phyloP scores from a whole-genome alignment of 2,888 invertebrate species.

The Drosophila ochracea region DNA sequence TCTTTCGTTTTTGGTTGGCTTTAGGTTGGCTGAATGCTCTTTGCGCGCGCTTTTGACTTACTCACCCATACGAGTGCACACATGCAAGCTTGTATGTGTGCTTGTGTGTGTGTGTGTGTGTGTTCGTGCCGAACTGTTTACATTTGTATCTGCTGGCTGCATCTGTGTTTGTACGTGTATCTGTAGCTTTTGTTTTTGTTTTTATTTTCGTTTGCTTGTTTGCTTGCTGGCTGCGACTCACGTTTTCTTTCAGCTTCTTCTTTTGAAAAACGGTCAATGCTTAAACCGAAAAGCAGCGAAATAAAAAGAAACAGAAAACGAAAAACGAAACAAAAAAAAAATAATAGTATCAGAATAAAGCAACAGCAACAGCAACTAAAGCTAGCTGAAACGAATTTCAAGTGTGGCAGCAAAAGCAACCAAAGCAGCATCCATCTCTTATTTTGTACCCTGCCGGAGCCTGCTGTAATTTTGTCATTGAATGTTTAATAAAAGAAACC shows the following conservation, averaged over 20 bases:
- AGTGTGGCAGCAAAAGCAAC: slow-evolving; percentile 21
- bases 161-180: slow-evolving; percentile 52
- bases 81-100: neutral
- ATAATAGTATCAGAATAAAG: slow-evolving; percentile 15
- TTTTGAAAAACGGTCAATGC: slow-evolving; percentile 54
- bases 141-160: slow-evolving; percentile 51
- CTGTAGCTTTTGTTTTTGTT: slow-evolving; percentile 47
- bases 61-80: slow-evolving; percentile 12
- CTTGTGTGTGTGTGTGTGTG: neutral
- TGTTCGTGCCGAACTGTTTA: slow-evolving; percentile 41
- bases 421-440: slow-evolving; percentile 21
- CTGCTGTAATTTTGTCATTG: neutral
- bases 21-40: slow-evolving; percentile 63
- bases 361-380: slow-evolving; percentile 29
- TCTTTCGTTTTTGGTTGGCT: slow-evolving; percentile 52
- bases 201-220: slow-evolving; percentile 46
- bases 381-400: slow-evolving; percentile 59
- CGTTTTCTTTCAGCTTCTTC: slow-evolving; percentile 61
- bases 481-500: neutral
- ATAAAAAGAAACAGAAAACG: neutral
- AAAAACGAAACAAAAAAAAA: neutral
- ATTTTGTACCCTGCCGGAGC: slow-evolving; percentile 15
- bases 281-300: slow-evolving; percentile 43
- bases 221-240: slow-evolving; percentile 57
- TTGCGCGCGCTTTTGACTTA: slow-evolving; percentile 72